phyloP scores from a whole-genome alignment of 2,888 invertebrate genomes.

The Cataglyphis rosenhaueri region DNA sequence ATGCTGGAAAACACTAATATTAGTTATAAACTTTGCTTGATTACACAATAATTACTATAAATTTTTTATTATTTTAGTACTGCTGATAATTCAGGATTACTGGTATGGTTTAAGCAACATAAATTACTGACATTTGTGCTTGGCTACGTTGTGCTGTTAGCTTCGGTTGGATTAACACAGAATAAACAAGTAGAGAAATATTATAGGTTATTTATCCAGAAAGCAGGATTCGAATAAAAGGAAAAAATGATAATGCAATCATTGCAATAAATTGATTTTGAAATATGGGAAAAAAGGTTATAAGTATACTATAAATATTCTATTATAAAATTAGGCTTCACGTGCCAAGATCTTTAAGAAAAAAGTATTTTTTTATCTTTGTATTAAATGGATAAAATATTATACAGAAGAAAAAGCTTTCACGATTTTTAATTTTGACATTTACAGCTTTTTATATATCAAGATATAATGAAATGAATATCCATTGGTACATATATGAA shows the following conservation, averaged over 20 bases:
- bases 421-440: slow-evolving; percentile 10
- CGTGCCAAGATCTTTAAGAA: slow-evolving; percentile 28
- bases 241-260: slow-evolving; percentile 37
- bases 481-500: slow-evolving; percentile 30
- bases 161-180: slow-evolving; percentile 89
- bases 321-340: slow-evolving; percentile 17
- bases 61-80: slow-evolving; percentile 70
- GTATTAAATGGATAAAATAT: neutral
- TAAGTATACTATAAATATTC: neutral
- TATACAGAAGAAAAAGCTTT: neutral
- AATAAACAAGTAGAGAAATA: slow-evolving; percentile 89
- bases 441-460: slow-evolving; percentile 28
- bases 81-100: slow-evolving; percentile 75
- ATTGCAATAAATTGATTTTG: slow-evolving; percentile 24
- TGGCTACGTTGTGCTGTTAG: slow-evolving; percentile 88
- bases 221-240: slow-evolving; percentile 80
- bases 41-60: neutral
- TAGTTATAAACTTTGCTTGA: neutral
- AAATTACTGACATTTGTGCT: slow-evolving; percentile 88
- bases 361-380: neutral
- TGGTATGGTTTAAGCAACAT: slow-evolving; percentile 88
- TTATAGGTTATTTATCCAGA: slow-evolving; percentile 86
- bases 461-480: neutral
- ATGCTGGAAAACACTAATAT: neutral
- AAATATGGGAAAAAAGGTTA: slow-evolving; percentile 1